Conservation (phyloP, 2,888 invertebrate species). For the Ypsolopha scabrella region DNA sequence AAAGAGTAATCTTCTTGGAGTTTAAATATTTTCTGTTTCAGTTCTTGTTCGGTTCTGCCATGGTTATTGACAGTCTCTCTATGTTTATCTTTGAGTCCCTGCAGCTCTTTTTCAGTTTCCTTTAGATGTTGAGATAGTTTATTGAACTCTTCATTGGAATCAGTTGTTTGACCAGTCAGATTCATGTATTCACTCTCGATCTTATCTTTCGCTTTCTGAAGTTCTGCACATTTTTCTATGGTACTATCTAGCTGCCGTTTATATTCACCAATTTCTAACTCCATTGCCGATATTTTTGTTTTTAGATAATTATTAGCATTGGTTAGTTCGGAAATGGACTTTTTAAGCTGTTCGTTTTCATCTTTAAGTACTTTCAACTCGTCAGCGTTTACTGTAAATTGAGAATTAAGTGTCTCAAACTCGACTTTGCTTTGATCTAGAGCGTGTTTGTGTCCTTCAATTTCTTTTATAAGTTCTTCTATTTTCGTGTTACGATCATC, state of each 20-base stretch:
- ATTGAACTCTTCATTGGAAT: constrained; percentile 71
- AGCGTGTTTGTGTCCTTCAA: constrained; percentile 53
- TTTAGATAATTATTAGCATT: constrained; percentile 45
- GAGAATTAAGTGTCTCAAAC: constrained; percentile 53
- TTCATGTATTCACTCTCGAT: constrained; percentile 71
- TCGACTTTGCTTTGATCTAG: constrained; percentile 59
- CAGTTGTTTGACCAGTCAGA: constrained; percentile 69
- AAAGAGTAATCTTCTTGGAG: constrained; percentile 48
- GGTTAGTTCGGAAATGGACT: constrained; percentile 48
- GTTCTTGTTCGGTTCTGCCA: constrained; percentile 56
- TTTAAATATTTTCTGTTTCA: constrained; percentile 57
- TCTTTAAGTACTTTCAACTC: constrained; percentile 52
- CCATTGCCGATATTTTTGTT: constrained; percentile 51
- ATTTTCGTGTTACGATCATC: constrained; percentile 62
- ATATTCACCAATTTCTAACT: constrained; percentile 68
- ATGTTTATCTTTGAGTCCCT: constrained; percentile 58
- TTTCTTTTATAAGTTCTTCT: constrained; percentile 57
- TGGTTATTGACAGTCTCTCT: constrained; percentile 52
- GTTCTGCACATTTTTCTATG: constrained; percentile 67
- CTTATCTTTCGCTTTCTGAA: constrained; percentile 68
- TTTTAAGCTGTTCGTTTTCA: constrained; percentile 51
- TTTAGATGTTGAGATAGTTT: constrained; percentile 67
- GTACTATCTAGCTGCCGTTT: constrained; percentile 66
- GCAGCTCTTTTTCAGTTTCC: constrained; percentile 69
- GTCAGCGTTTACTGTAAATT: constrained; percentile 52